A percentile compares a stretch with the other conserved stretches of the same genome.
These are phyloP conservation scores for Furnarius figulus DNA, from an alignment of 2,113 vertebrate species.

Conservation along the genomic window DNA sequence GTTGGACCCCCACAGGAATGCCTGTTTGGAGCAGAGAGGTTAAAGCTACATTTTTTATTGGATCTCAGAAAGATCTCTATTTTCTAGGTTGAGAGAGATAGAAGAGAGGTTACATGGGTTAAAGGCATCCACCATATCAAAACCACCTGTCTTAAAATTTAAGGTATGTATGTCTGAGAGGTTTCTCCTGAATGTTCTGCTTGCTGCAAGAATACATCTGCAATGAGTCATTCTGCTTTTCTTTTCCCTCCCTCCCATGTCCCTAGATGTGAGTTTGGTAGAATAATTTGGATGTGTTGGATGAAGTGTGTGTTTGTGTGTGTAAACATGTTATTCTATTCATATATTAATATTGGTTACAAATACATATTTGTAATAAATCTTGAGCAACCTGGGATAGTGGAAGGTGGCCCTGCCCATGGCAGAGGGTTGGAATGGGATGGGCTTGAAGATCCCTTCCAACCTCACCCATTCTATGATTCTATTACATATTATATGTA, in stretches of 20 bases:
- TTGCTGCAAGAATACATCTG: neutral
- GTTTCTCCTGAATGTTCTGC: neutral
- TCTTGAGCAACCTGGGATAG: neutral
- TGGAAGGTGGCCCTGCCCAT: neutral
- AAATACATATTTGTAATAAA: neutral
- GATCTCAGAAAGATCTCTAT: constrained; percentile 61
- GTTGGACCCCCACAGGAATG: constrained; percentile 11
- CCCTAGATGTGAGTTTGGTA: neutral
- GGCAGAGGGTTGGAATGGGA: neutral
- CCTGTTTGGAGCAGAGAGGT: constrained; percentile 39
- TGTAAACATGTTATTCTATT: neutral
- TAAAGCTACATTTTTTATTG: constrained; percentile 24
- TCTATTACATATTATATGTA: neutral
- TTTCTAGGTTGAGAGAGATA: constrained; percentile 86
- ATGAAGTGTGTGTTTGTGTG: neutral
- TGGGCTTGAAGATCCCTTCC: neutral
- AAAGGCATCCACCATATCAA: constrained; percentile 80
- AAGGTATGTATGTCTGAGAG: constrained; percentile 78
- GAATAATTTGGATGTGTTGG: neutral
- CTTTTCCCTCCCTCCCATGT: neutral
- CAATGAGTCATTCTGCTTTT: neutral
- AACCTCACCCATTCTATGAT: neutral
- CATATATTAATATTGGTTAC: neutral
- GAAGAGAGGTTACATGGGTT: constrained; percentile 87
- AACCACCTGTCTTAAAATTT: constrained; percentile 91